Conservation (phyloP, 2,888 invertebrate genomes). For the Malthinus seriepunctatus region DNA sequence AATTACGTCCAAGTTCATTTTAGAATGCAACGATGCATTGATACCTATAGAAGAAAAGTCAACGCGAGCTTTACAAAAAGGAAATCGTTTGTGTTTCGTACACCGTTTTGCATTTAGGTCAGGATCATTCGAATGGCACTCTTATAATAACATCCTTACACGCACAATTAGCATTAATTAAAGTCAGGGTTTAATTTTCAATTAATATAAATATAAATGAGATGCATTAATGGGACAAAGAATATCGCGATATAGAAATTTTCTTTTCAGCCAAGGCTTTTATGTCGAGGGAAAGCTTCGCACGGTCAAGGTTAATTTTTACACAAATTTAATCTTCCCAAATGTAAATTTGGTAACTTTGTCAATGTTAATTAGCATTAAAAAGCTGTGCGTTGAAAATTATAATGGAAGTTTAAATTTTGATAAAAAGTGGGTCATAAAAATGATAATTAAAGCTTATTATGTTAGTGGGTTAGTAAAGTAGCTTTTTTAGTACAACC, state of each 20-base stretch:
- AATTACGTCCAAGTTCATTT: no score
- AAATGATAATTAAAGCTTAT: neutral
- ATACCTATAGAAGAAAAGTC: no score
- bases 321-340: no score
- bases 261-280: neutral
- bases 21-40: no score
- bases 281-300: neutral
- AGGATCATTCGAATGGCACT: constrained; percentile 4
- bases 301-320: neutral
- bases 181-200: neutral
- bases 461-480: constrained; percentile 3
- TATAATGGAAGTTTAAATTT: neutral
- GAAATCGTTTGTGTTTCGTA: no score
- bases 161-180: constrained; percentile 8
- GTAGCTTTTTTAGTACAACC: neutral
- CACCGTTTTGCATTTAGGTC: neutral
- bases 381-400: neutral
- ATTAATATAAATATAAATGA: neutral
- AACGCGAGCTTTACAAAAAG: no score
- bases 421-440: constrained; percentile 1
- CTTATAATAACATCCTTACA: constrained; percentile 4
- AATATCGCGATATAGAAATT: neutral
- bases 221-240: no score
- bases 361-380: neutral
- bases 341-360: no score